Conservation (phyloP, 2,888 invertebrate genomes). For the Diplazon laetatorius region DNA sequence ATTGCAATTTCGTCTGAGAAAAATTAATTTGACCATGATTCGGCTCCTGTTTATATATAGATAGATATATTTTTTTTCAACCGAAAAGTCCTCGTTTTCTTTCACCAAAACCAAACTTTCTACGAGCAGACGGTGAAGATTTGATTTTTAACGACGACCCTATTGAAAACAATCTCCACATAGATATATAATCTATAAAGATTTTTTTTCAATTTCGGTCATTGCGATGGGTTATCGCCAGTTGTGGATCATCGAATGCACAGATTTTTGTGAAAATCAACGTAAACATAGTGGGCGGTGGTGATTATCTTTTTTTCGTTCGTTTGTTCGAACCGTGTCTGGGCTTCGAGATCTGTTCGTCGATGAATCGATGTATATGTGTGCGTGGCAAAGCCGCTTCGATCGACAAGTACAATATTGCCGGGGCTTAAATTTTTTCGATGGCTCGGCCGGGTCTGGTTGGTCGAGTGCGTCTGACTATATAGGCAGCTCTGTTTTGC, state of each 20-base stretch:
- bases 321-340: conserved; percentile 5
- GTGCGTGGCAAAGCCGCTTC: conserved; percentile 45
- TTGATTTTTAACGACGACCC: no score
- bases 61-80: no score
- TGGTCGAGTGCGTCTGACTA: background rate
- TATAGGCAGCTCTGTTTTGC: conserved; percentile 17
- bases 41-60: no score
- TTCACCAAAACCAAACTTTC: no score
- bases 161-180: no score
- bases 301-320: conserved; percentile 14
- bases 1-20: no score
- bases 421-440: conserved; percentile 53
- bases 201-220: conserved; percentile 5
- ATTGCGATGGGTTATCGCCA: conserved; percentile 27
- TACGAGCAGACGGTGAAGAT: no score
- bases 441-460: conserved; percentile 18
- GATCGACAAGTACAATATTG: conserved; percentile 57
- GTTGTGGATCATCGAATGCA: background rate
- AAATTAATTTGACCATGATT: no score
- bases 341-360: conserved; percentile 16
- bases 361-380: conserved; percentile 7
- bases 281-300: conserved; percentile 43
- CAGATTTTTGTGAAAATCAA: no score
- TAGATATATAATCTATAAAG: background rate
- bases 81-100: no score